A percentile compares a stretch with the other conserved stretches of the same genome.
Evolutionary conservation across 2,888 invertebrate species (phyloP).

Genomic region (Acleris cristana): DNA sequence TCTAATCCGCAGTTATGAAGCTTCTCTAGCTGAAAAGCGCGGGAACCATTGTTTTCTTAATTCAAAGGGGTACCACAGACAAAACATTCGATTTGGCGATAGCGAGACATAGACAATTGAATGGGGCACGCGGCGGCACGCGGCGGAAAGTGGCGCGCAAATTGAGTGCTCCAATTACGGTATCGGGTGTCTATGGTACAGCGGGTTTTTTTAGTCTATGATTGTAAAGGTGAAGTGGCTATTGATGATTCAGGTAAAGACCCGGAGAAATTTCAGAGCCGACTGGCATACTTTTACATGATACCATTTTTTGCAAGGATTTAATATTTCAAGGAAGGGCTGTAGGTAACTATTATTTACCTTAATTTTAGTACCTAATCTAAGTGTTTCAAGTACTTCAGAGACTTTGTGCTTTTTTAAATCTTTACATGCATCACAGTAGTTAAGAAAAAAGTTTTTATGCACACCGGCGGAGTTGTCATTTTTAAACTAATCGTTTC

Average conservation of each 20-base stretch:
- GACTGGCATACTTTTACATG: too few species aligned
- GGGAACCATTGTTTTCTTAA: constrained; percentile 57
- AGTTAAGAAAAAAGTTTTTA: too few species aligned
- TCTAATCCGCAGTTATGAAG: constrained; percentile 32
- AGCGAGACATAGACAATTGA: constrained; percentile 68
- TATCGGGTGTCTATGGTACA: constrained; percentile 63
- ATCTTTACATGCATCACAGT: too few species aligned
- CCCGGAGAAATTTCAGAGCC: neutral
- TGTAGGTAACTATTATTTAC: too few species aligned
- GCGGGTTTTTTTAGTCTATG: constrained; percentile 35
- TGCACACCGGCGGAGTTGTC: too few species aligned
- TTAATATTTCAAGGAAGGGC: too few species aligned
- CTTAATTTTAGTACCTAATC: too few species aligned
- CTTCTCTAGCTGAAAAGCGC: constrained; percentile 46
- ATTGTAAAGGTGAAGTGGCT: neutral
- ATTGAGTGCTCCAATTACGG: constrained; percentile 83
- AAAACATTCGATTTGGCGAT: constrained; percentile 67
- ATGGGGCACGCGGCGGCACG: constrained; percentile 62
- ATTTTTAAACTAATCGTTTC: too few species aligned
- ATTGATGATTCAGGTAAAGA: neutral
- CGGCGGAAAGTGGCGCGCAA: constrained; percentile 69
- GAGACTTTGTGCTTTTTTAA: too few species aligned
- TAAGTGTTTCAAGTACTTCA: too few species aligned
- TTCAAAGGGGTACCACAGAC: constrained; percentile 61
- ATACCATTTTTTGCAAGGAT: too few species aligned